Evolutionary conservation across 2,113 vertebrate genomes (phyloP).

Genomic region (Menura novaehollandiae): DNA sequence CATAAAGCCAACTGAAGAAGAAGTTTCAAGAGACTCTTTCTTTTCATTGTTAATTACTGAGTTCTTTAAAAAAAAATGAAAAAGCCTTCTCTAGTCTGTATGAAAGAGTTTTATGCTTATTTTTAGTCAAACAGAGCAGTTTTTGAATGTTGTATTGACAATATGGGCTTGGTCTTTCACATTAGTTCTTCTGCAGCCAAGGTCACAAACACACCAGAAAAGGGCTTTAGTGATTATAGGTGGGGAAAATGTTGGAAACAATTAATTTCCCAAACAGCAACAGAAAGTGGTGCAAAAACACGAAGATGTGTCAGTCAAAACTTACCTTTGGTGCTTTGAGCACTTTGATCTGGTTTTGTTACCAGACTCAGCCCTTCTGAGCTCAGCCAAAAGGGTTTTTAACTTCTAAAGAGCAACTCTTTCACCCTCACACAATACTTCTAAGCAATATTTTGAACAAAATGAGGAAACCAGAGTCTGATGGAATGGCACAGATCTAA

Average conservation of each 20-base stretch:
- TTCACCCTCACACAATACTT: background rate
- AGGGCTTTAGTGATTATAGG: background rate
- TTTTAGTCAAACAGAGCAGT: slow-evolving; percentile 18
- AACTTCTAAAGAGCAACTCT: background rate
- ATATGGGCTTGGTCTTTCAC: background rate
- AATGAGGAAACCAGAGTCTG: background rate
- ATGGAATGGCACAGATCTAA: background rate
- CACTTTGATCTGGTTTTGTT: background rate
- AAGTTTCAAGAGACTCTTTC: slow-evolving; percentile 43
- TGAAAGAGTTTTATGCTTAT: slow-evolving; percentile 3
- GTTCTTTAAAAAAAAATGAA: background rate
- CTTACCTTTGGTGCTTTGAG: background rate
- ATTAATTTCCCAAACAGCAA: background rate
- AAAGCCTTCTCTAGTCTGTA: background rate
- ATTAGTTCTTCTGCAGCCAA: background rate
- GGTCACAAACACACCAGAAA: background rate
- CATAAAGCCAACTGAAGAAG: slow-evolving; percentile 22
- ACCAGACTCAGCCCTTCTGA: background rate
- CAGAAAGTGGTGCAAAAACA: background rate
- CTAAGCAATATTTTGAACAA: background rate
- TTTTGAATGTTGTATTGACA: background rate
- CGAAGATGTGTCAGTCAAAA: background rate
- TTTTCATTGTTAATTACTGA: slow-evolving; percentile 34
- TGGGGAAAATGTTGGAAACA: background rate
- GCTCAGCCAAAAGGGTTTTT: background rate